phyloP scores from a whole-genome alignment of 2,888 invertebrate species.

The Megastigmus dorsalis region DNA sequence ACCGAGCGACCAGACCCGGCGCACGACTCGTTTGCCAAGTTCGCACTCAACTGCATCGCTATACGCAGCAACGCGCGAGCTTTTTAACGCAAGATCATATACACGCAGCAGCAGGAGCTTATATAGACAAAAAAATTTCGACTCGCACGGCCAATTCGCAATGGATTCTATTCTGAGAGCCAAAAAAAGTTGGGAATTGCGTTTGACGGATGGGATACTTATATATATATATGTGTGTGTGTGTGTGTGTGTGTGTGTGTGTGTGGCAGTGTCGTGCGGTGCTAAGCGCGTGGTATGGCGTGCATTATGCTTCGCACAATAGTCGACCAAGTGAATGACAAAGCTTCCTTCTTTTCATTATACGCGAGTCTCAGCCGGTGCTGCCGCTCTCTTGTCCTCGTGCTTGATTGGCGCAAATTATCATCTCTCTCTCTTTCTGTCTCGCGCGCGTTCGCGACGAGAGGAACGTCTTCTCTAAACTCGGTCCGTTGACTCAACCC shows the following conservation, averaged over 20 bases:
- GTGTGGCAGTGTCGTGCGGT: too few relatives aligned
- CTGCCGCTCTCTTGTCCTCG: constrained; percentile 43
- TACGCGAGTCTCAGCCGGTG: background rate
- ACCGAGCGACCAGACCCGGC: too few relatives aligned
- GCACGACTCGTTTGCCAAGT: too few relatives aligned
- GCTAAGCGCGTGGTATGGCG: too few relatives aligned
- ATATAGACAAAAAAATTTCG: too few relatives aligned
- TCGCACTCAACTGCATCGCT: too few relatives aligned
- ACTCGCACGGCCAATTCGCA: too few relatives aligned
- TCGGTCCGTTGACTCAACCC: constrained; percentile 19
- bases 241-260: too few relatives aligned
- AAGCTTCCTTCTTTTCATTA: constrained; percentile 35
- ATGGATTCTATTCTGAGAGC: constrained; percentile 7
- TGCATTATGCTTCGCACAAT: background rate
- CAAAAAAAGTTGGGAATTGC: constrained; percentile 15
- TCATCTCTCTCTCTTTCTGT: too few relatives aligned
- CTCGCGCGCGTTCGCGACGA: constrained; percentile 19
- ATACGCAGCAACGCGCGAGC: too few relatives aligned
- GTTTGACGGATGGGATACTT: background rate
- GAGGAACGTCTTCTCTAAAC: background rate
- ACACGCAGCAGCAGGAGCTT: too few relatives aligned
- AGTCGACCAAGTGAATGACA: constrained; percentile 37
- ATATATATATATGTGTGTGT: background rate
- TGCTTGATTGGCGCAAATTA: constrained; percentile 47
- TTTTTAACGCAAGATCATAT: too few relatives aligned